Percentiles rank a stretch among this genome's conserved stretches.
Conservation (phyloP, 2,113 vertebrate species). For the Galemys pyrenaicus region DNA sequence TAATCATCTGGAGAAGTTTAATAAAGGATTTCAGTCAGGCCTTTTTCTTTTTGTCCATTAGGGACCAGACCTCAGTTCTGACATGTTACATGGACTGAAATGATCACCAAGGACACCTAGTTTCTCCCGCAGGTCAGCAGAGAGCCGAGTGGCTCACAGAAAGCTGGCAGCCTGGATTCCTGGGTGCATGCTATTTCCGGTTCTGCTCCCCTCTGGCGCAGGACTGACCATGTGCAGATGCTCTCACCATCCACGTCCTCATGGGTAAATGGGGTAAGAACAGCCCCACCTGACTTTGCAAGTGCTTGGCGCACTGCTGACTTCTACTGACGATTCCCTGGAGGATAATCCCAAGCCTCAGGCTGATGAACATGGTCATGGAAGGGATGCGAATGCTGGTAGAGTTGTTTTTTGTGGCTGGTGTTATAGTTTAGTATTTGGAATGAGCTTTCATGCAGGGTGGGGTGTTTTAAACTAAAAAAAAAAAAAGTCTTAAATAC, state of each 20-base stretch:
- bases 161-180: neutral
- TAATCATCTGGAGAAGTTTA: conserved; percentile 35
- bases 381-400: neutral
- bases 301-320: neutral
- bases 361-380: neutral
- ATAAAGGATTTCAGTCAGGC: conserved; percentile 35
- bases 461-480: neutral
- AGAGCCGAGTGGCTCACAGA: neutral
- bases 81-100: neutral
- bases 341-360: neutral
- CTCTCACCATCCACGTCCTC: neutral
- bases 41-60: conserved; percentile 20
- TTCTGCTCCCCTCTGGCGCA: neutral
- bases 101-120: neutral
- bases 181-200: fast-evolving
- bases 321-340: neutral
- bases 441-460: neutral
- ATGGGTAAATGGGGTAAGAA: neutral
- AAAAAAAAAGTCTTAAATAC: neutral
- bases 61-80: neutral
- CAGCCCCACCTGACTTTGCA: neutral
- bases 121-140: neutral
- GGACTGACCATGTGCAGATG: neutral
- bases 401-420: neutral
- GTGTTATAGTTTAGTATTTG: neutral